These are phyloP conservation scores for Drosophila simulans DNA, from an alignment of 1,140 invertebrate genomes.

Conservation along the genomic window DNA sequence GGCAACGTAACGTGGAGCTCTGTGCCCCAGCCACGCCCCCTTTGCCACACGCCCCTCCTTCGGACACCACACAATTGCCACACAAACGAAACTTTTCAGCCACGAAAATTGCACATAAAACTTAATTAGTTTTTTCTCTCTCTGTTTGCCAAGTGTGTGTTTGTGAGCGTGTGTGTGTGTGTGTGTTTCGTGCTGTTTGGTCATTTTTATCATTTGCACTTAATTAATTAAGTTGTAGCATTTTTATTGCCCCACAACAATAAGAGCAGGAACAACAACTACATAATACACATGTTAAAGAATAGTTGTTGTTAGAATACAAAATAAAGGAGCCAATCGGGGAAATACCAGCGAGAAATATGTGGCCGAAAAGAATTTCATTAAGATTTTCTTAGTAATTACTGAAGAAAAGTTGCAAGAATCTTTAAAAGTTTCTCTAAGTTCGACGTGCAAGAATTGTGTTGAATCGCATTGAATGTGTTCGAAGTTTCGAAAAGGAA, in stretches of 20 bases:
- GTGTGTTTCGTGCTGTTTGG: constrained; percentile 67
- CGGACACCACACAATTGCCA: constrained; percentile 46
- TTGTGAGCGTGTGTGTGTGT: constrained; percentile 15
- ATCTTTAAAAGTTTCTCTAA: neutral
- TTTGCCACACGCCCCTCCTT: neutral
- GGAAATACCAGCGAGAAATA: constrained; percentile 5
- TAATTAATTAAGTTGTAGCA: constrained; percentile 83
- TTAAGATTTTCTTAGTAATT: constrained; percentile 26
- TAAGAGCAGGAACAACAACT: constrained; percentile 26
- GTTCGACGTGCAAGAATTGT: neutral
- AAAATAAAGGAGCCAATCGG: constrained; percentile 39
- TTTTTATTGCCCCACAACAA: constrained; percentile 73
- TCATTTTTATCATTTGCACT: constrained; percentile 83
- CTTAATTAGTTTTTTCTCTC: constrained; percentile 79
- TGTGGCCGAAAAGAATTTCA: constrained; percentile 12
- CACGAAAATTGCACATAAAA: constrained; percentile 83
- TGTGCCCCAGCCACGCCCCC: neutral
- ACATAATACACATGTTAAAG: constrained; percentile 33
- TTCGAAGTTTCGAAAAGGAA: neutral
- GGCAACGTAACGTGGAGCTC: constrained; percentile 59
- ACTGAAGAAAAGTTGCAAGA: neutral
- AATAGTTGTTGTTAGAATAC: constrained; percentile 28
- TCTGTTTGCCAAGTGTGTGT: constrained; percentile 29
- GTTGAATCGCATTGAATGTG: no score
- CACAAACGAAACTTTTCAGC: constrained; percentile 76